A percentile compares a stretch with the other conserved stretches of the same genome.
These are phyloP conservation scores for Sarcophilus harrisii DNA, from an alignment of 2,797 vertebrate species.

Conservation along the genomic window DNA sequence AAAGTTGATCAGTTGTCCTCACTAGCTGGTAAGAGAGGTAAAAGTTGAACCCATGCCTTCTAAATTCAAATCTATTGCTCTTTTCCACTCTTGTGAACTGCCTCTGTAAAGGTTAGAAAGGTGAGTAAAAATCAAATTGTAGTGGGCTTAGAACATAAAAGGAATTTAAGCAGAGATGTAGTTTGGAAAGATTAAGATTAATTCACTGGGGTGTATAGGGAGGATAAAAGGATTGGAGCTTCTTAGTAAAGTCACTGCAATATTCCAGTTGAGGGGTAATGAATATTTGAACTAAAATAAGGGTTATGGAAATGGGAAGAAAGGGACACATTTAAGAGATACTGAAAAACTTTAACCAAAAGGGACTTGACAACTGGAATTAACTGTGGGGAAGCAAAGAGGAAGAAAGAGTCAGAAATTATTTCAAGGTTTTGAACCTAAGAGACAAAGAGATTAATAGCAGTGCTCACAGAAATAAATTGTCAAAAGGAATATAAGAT, in stretches of 20 bases:
- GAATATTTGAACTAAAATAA: not conserved
- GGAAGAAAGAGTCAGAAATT: not conserved
- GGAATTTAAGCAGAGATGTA: not conserved
- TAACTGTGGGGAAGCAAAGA: not conserved
- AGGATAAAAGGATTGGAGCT: not conserved
- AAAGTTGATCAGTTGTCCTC: no score
- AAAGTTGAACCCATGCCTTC: not conserved
- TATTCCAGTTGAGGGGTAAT: not conserved
- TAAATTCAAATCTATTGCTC: not conserved
- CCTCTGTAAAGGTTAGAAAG: not conserved
- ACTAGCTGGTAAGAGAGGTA: not conserved
- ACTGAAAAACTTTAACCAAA: not conserved
- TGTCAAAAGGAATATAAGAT: not conserved
- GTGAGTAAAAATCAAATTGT: not conserved
- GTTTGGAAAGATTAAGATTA: not conserved
- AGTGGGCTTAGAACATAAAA: not conserved
- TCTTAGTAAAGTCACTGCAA: not conserved
- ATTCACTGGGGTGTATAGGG: not conserved
- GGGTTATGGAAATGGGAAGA: not conserved
- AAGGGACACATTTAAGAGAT: not conserved
- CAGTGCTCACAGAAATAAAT: not conserved
- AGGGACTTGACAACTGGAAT: not conserved
- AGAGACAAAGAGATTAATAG: not conserved
- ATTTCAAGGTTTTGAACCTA: not conserved
- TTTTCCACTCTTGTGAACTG: not conserved